Percentiles rank a stretch among this genome's conserved stretches.
These are phyloP conservation scores for Phodopus roborovskii DNA, from an alignment of 2,113 vertebrate genomes.

Conservation along the genomic window DNA sequence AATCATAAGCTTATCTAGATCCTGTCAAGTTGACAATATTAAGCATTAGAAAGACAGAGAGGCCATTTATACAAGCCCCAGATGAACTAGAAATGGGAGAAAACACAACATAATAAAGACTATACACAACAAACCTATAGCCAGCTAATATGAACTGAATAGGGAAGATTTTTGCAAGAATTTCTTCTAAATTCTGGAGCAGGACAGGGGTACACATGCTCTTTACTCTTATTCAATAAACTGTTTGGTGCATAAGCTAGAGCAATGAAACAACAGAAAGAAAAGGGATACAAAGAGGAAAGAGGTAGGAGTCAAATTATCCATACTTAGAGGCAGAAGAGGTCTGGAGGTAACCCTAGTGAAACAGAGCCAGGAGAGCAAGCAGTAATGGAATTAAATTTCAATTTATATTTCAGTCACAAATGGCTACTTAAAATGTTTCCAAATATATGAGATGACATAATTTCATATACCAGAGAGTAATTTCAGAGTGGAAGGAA, in stretches of 20 bases:
- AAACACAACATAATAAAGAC: neutral
- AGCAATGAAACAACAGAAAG: neutral
- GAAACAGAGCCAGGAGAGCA: too few relatives aligned
- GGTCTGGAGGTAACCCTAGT: neutral
- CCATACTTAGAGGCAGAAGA: neutral
- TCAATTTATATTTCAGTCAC: constrained; percentile 30
- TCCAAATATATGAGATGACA: constrained; percentile 29
- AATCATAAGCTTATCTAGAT: neutral
- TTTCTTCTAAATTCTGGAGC: neutral
- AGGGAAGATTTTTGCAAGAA: neutral
- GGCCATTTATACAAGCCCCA: neutral
- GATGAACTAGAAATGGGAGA: neutral
- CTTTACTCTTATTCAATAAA: neutral
- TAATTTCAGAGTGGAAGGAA: neutral
- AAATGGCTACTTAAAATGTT: constrained; percentile 6
- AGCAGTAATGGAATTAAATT: neutral
- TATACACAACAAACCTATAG: neutral
- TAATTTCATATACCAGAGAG: neutral
- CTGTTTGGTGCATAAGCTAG: neutral
- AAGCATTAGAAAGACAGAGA: neutral
- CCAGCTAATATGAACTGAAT: too few relatives aligned
- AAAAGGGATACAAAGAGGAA: neutral
- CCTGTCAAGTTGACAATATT: neutral
- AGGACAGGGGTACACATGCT: neutral
- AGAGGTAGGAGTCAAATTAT: neutral